Evolutionary conservation across 2,888 invertebrate genomes (phyloP).

Genomic region (Pammene fasciana): DNA sequence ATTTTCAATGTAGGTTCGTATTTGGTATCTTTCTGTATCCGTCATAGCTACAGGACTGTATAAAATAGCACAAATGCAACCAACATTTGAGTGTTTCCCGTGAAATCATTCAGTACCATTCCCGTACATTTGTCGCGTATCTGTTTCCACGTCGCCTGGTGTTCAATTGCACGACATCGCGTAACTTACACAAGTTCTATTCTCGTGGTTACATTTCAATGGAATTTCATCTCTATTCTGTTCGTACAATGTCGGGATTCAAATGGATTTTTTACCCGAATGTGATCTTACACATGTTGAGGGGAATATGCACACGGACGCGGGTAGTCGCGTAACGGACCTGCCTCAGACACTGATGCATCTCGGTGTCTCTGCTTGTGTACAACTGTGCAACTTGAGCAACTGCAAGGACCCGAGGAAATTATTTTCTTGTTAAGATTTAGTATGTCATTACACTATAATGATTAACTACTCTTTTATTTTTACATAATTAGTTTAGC

Average conservation of each 20-base stretch:
- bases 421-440: not conserved
- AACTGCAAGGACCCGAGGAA: not conserved
- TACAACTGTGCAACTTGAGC: slow-evolving; percentile 27
- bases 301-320: slow-evolving; percentile 5
- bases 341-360: slow-evolving; percentile 36
- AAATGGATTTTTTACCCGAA: not conserved
- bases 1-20: not conserved
- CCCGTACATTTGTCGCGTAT: slow-evolving; percentile 63
- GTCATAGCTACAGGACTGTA: not conserved
- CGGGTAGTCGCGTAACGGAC: slow-evolving; percentile 24
- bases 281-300: not conserved
- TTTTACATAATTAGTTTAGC: too few species aligned
- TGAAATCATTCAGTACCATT: slow-evolving; percentile 43
- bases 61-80: slow-evolving; percentile 41
- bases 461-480: too few species aligned
- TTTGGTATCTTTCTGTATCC: not conserved
- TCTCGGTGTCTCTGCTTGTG: slow-evolving; percentile 20
- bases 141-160: slow-evolving; percentile 74
- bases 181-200: slow-evolving; percentile 2
- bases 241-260: not conserved
- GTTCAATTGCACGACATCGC: slow-evolving; percentile 73
- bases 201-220: not conserved
- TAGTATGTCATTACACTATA: not conserved
- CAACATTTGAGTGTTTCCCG: slow-evolving; percentile 44
- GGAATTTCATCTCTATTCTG: not conserved